These are phyloP conservation scores for Neopipo cinnamomea DNA, from an alignment of 2,113 vertebrate genomes.

Conservation along the genomic window DNA sequence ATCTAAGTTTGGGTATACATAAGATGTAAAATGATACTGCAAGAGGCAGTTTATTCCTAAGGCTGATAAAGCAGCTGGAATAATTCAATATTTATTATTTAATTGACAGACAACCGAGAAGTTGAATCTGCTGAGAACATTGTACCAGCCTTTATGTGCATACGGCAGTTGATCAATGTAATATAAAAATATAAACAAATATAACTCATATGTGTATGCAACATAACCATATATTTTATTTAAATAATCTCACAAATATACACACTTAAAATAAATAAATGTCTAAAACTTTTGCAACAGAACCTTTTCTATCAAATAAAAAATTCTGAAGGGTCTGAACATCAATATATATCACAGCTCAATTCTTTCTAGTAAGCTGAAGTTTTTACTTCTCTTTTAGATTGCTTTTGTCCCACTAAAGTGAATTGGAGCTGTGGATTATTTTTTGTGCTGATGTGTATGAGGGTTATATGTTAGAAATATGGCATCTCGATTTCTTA, in stretches of 20 bases:
- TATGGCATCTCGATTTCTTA: neutral
- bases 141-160: neutral
- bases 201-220: neutral
- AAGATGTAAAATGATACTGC: neutral
- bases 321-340: neutral
- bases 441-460: neutral
- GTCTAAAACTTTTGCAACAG: neutral
- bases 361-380: neutral
- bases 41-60: neutral
- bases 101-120: neutral
- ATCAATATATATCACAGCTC: neutral
- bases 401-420: neutral
- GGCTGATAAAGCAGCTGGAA: neutral
- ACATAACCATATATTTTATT: neutral
- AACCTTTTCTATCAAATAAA: neutral
- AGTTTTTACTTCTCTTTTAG: neutral
- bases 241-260: neutral
- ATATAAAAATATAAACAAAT: neutral
- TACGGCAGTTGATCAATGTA: neutral
- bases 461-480: neutral
- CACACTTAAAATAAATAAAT: neutral
- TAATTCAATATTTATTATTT: neutral
- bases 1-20: neutral
- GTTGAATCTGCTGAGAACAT: neutral
- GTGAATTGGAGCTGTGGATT: neutral